Evolutionary conservation across 2,113 vertebrate genomes (phyloP), one percentile per base, ranked within the genome.

Genomic region (Carettochelys insculpta): DNA sequence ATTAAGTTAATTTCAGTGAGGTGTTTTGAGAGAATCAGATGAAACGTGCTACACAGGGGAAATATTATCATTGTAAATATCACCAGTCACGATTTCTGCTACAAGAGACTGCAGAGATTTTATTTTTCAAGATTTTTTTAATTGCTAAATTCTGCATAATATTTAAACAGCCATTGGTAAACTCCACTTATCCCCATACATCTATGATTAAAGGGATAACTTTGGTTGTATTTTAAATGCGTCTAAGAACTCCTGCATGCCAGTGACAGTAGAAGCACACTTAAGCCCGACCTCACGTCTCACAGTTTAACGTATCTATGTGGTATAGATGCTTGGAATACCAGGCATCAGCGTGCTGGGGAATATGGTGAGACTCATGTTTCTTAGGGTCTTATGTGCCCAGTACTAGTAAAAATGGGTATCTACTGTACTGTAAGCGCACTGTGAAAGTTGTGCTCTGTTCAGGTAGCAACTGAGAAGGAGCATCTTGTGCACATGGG

Each of bases 1-100:
- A 84, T 94, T 88, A 82, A 91, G 82, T 71, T 84, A 85, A 10
- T 73, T 20, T 77, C 90, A 76, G 29, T 82, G 38, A 73, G 71
- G 71, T 43, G 79, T 58, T 88, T 92, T 83, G 82, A 93, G 83
- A 90, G 11, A 24, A n/a, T 89, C 45, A 77, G 71, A 38, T 80
- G 45, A 61, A 86, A 94, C n/a, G 48, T 86, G 45, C 34, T 90
- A 27, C 24, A 73, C 2, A 6, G 38, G 71, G 22, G 22, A 27
- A 73, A 22, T 73, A 43, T 71, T 27, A 73, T 43, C 11, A 73
- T 38, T 43, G 68, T 41, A 73, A 6, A 38, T 43, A 43, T 19
- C 38, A 73, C 43, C 27, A 73, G 24, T 73, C 41, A 25, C 43
- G 71, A 45, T 73, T 73, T 73, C 24, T 73, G 38, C 41, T 73